Conservation (phyloP, 2,888 invertebrate genomes). For the Folsomia manolachei region DNA sequence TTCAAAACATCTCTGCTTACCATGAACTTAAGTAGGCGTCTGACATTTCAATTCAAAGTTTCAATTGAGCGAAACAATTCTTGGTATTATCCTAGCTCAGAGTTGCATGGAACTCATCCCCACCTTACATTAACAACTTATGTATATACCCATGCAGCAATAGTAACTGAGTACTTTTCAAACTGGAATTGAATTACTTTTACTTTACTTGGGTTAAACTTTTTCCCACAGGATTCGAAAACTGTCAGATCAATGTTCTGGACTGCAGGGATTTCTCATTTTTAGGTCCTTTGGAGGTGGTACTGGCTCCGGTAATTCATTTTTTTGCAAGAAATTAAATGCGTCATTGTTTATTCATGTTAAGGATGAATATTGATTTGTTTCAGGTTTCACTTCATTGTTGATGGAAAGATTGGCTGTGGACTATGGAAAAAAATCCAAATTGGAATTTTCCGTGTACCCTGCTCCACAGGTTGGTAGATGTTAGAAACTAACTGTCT, state of each 20-base stretch:
- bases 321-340: background rate
- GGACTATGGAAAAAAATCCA: conserved; percentile 83
- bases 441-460: conserved; percentile 83
- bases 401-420: conserved; percentile 79
- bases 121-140: too few relatives aligned
- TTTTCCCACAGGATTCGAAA: conserved; percentile 63
- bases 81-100: too few relatives aligned
- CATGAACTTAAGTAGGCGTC: too few relatives aligned
- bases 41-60: too few relatives aligned
- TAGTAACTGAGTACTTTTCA: too few relatives aligned
- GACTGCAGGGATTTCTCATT: conserved; percentile 78
- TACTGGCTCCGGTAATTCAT: conserved; percentile 64
- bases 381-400: conserved; percentile 79
- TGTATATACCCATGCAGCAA: too few relatives aligned
- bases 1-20: too few relatives aligned
- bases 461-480: conserved; percentile 72
- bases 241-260: conserved; percentile 75
- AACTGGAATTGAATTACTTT: background rate
- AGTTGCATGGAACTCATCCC: too few relatives aligned
- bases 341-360: background rate
- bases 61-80: too few relatives aligned
- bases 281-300: conserved; percentile 86
- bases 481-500: too few relatives aligned
- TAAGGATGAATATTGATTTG: background rate
- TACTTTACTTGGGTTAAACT: background rate